Evolutionary conservation across 2,797 vertebrate species (phyloP).

Genomic region (Ctenopoma kingsleyae): DNA sequence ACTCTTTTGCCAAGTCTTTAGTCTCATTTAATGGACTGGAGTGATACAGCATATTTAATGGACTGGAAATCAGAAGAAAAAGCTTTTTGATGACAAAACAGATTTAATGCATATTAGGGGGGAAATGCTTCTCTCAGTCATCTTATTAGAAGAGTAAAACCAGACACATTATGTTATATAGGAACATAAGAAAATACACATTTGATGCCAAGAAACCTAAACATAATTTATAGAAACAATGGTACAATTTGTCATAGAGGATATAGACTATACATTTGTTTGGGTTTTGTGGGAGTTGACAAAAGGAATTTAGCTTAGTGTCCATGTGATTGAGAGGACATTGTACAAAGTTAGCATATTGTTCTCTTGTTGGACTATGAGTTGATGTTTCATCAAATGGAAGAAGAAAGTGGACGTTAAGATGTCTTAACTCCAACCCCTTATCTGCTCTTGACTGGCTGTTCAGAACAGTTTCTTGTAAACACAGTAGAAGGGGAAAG

Average conservation of each 20-base stretch:
- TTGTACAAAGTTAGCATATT: constrained; percentile 46
- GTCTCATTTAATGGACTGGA: constrained; percentile 45
- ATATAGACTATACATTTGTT: constrained; percentile 6
- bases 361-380: constrained; percentile 40
- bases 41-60: constrained; percentile 39
- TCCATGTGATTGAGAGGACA: constrained; percentile 36
- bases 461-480: constrained; percentile 57
- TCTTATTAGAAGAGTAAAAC: constrained; percentile 40
- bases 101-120: constrained; percentile 51
- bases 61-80: constrained; percentile 52
- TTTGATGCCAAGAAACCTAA: constrained; percentile 1
- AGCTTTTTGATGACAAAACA: constrained; percentile 51
- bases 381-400: constrained; percentile 55
- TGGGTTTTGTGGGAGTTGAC: constrained; percentile 32
- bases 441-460: constrained; percentile 61
- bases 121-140: constrained; percentile 16
- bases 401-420: constrained; percentile 47
- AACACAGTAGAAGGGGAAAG: constrained; percentile 39
- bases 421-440: constrained; percentile 51
- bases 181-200: constrained; percentile 14
- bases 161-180: constrained; percentile 13
- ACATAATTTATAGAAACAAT: background rate
- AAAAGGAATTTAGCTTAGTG: constrained; percentile 43
- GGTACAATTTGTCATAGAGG: constrained; percentile 6
- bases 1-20: constrained; percentile 36